phyloP scores from a whole-genome alignment of 2,797 vertebrate species.

The Amniataba percoides region DNA sequence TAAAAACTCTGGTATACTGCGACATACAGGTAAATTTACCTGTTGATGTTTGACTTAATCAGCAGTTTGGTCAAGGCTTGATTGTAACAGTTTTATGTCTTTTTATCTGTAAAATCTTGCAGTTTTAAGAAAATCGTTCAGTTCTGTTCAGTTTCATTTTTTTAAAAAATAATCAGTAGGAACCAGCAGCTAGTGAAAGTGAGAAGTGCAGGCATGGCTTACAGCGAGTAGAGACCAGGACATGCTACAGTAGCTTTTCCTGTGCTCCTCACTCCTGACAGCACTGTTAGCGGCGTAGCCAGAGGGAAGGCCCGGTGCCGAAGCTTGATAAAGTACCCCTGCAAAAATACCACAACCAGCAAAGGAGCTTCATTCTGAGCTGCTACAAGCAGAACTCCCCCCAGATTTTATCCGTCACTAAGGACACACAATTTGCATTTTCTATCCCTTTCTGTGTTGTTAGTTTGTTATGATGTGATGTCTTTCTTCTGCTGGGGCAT shows the following conservation, averaged over 20 bases:
- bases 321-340: not conserved
- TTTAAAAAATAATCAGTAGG: not conserved
- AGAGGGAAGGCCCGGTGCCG: slow-evolving; percentile 2
- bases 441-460: not conserved
- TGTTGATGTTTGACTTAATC: no score
- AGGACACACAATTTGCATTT: not conserved
- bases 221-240: not conserved
- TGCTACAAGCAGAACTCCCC: slow-evolving; percentile 9
- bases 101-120: no score
- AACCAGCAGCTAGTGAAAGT: slow-evolving; percentile 7
- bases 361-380: not conserved
- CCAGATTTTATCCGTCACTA: slow-evolving; percentile 1
- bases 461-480: slow-evolving; percentile 14
- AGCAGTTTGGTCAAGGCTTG: no score
- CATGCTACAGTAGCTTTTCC: not conserved
- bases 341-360: slow-evolving; percentile 5
- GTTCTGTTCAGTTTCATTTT: not conserved
- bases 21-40: no score
- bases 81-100: no score
- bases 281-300: slow-evolving; percentile 7
- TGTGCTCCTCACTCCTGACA: slow-evolving; percentile 16
- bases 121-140: not conserved
- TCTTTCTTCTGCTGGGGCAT: not conserved
- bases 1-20: no score
- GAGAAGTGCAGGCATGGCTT: not conserved